A percentile compares a stretch with the other conserved stretches of the same genome.
phyloP scores from a whole-genome alignment of 2,113 vertebrate genomes.

The Tragelaphus imberbis region DNA sequence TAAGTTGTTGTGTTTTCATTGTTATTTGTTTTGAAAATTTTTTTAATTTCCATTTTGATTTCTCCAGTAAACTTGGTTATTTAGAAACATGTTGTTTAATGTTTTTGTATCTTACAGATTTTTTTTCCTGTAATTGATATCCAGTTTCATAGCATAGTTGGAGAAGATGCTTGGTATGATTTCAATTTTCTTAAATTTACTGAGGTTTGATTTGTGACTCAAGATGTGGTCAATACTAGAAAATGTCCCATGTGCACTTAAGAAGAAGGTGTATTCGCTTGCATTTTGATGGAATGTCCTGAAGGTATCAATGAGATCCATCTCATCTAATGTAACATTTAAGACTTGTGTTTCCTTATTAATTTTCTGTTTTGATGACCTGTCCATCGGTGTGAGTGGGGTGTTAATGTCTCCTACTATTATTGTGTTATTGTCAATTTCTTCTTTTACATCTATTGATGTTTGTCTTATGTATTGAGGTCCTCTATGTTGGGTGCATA shows the following conservation, averaged over 20 bases:
- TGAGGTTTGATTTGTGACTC: no score
- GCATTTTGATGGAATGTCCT: background rate
- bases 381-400: background rate
- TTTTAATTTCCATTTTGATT: background rate
- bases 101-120: no score
- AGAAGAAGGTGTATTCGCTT: background rate
- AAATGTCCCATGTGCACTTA: background rate
- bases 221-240: background rate
- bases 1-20: background rate
- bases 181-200: no score
- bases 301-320: background rate
- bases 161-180: no score
- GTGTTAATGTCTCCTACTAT: background rate
- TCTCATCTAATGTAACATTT: background rate
- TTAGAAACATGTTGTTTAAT: no score
- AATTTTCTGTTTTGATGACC: background rate
- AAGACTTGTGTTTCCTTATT: background rate
- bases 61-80: background rate
- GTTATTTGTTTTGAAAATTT: background rate
- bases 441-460: background rate
- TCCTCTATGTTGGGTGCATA: background rate
- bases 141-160: no score
- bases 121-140: no score
- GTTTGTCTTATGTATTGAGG: background rate
- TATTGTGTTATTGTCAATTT: background rate